A percentile compares a stretch with the other conserved stretches of the same genome.
Conservation (phyloP, 2,888 invertebrate genomes). For the Apodemia duryi region DNA sequence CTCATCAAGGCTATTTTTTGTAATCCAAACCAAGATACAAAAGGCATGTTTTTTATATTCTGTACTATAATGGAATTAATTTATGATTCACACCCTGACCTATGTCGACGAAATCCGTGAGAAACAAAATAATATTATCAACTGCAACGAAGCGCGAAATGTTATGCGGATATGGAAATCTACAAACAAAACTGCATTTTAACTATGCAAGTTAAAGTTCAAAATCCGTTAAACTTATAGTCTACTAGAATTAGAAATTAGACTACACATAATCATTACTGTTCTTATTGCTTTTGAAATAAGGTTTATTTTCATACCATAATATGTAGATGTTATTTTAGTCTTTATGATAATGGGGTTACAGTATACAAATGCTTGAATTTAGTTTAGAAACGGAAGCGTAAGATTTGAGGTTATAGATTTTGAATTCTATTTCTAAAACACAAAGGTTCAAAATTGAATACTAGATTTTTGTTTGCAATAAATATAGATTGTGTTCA, state of each 20-base stretch:
- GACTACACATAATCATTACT: constrained; percentile 10
- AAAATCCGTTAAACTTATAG: constrained; percentile 21
- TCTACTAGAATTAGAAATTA: constrained; percentile 18
- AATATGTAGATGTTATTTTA: constrained; percentile 25
- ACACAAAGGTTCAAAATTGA: not conserved
- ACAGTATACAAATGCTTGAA: constrained; percentile 19
- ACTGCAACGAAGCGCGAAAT: constrained; percentile 41
- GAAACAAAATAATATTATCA: constrained; percentile 51
- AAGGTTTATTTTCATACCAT: constrained; percentile 10
- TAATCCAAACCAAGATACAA: no score
- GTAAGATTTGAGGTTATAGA: not conserved
- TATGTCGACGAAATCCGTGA: constrained; percentile 41
- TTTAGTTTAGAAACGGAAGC: constrained; percentile 2
- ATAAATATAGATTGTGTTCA: constrained; percentile 10
- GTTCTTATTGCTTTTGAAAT: constrained; percentile 18
- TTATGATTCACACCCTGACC: constrained; percentile 1
- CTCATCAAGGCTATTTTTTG: no score
- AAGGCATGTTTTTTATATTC: not conserved
- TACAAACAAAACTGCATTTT: constrained; percentile 17
- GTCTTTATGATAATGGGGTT: constrained; percentile 8
- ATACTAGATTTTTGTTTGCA: not conserved
- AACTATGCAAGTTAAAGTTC: constrained; percentile 13
- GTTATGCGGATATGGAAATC: constrained; percentile 25
- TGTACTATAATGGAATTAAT: constrained; percentile 14
- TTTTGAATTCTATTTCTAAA: not conserved